A percentile compares a stretch with the other conserved stretches of the same genome.
Evolutionary conservation across 2,888 invertebrate genomes (phyloP).

Genomic region (Apamea epomidion): DNA sequence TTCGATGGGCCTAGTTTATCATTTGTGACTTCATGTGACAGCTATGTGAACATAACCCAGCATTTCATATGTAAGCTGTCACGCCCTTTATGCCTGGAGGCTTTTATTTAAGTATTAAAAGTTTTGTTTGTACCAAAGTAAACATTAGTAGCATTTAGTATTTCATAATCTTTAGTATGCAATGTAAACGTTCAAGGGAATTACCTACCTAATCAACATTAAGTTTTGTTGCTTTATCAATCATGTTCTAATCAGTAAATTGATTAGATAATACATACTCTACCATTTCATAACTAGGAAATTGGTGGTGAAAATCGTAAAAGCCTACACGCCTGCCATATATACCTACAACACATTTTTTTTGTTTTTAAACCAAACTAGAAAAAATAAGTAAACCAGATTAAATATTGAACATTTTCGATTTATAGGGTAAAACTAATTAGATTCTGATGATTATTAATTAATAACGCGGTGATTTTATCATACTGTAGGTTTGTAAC

Average conservation of each 20-base stretch:
- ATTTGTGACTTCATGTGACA: no score
- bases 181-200: constrained; percentile 15
- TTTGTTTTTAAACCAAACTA: background rate
- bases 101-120: no score
- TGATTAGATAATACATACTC: constrained; percentile 31
- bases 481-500: background rate
- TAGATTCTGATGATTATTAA: background rate
- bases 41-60: no score
- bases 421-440: background rate
- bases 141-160: constrained; percentile 2
- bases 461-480: background rate
- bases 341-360: background rate
- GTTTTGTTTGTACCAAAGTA: no score
- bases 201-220: constrained; percentile 18
- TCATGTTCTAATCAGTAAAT: constrained; percentile 5
- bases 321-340: background rate
- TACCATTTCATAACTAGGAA: background rate
- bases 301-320: background rate
- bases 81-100: no score
- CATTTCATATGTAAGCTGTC: no score
- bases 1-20: no score
- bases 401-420: background rate
- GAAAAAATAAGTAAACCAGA: background rate
- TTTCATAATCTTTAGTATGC: constrained; percentile 20
- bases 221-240: background rate